phyloP scores from a whole-genome alignment of 2,797 vertebrate genomes.

The Rhinoraja longicauda region DNA sequence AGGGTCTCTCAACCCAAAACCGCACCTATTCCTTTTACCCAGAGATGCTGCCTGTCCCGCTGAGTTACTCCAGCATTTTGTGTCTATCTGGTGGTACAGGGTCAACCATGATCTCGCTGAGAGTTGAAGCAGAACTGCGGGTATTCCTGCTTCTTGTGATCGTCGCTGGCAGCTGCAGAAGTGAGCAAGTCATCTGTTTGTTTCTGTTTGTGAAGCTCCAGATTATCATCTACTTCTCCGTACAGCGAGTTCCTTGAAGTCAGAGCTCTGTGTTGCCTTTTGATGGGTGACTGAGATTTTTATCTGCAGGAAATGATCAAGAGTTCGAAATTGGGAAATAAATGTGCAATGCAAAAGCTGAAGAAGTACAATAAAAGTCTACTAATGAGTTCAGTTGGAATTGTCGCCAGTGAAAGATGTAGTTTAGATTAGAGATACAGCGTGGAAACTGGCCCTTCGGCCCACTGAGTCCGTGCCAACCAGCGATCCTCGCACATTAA shows the following conservation, averaged over 20 bases:
- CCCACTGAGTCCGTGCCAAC: too few relatives aligned
- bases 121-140: too few relatives aligned
- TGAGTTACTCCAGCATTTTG: too few relatives aligned
- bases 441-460: too few relatives aligned
- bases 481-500: too few relatives aligned
- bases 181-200: not conserved
- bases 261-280: not conserved
- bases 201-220: not conserved
- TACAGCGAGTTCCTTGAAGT: not conserved
- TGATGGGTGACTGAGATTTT: not conserved
- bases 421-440: too few relatives aligned
- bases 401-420: not conserved
- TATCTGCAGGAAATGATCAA: not conserved
- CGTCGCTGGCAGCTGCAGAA: not conserved
- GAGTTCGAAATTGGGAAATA: slow-evolving; percentile 5
- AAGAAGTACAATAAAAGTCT: not conserved
- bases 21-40: too few relatives aligned
- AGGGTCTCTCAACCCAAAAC: too few relatives aligned
- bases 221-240: not conserved
- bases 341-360: not conserved
- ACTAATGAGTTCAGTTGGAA: not conserved
- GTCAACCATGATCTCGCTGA: too few relatives aligned
- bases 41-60: too few relatives aligned
- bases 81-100: too few relatives aligned
- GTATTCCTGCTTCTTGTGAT: too few relatives aligned